Evolutionary conservation across 2,888 invertebrate species (phyloP).

Genomic region (Rambutsinella grinnellia): DNA sequence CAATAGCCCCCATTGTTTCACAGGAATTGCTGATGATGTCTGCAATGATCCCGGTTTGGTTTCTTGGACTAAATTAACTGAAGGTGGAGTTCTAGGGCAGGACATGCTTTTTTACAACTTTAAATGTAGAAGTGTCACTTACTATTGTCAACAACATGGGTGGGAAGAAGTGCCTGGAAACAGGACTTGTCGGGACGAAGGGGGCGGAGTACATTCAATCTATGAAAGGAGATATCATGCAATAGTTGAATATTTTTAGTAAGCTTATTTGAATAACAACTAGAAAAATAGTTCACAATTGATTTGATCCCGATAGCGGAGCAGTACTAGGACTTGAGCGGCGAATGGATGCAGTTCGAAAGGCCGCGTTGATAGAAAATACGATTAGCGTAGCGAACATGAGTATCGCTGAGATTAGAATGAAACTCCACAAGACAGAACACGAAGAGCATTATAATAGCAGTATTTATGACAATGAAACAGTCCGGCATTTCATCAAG

Average conservation of each 20-base stretch:
- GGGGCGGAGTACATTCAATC: constrained; percentile 23
- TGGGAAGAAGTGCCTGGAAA: constrained; percentile 15
- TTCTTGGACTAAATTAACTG: not conserved
- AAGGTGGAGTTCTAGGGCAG: not conserved
- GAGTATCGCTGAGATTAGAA: not conserved
- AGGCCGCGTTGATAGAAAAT: not conserved
- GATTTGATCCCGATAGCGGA: constrained; percentile 22
- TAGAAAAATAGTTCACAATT: constrained; percentile 7
- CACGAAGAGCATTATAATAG: not conserved
- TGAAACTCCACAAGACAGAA: not conserved
- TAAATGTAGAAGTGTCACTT: constrained; percentile 21
- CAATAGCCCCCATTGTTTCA: constrained; percentile 56
- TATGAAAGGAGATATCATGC: constrained; percentile 52
- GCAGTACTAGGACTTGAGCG: constrained; percentile 39
- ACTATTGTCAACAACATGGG: constrained; percentile 43
- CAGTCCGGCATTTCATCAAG: not conserved
- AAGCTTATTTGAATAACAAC: not conserved
- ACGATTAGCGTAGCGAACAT: not conserved
- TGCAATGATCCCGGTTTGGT: constrained; percentile 25
- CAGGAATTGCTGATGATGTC: constrained; percentile 44
- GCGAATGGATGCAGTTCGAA: constrained; percentile 21
- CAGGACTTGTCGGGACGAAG: constrained; percentile 1
- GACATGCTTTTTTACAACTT: constrained; percentile 47
- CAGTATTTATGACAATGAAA: constrained; percentile 5
- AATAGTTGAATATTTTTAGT: constrained; percentile 59